Evolutionary conservation across 2,888 invertebrate species (phyloP).

Genomic region (Meandrusa payeni): DNA sequence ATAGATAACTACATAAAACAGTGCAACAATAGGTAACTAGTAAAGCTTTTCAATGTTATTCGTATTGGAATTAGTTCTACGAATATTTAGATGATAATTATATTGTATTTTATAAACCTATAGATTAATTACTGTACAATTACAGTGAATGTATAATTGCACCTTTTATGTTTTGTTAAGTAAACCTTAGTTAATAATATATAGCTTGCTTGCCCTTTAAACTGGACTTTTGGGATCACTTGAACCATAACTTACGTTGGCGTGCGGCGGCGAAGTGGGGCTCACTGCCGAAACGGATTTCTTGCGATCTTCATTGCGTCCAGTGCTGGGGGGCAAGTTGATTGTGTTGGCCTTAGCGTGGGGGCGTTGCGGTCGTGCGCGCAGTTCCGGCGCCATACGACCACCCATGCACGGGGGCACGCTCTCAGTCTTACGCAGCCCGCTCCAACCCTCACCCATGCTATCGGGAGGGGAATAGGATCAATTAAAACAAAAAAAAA

Average conservation of each 20-base stretch:
- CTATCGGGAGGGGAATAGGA: constrained; percentile 61
- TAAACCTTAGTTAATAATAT: no score
- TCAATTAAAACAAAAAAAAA: constrained; percentile 45
- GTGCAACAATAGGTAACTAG: no score
- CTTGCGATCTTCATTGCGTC: constrained; percentile 54
- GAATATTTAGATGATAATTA: no score
- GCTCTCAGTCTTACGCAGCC: constrained; percentile 69
- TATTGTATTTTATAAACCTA: no score
- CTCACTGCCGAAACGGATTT: constrained; percentile 46
- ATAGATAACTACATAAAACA: no score
- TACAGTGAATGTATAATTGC: no score
- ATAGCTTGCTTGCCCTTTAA: no score
- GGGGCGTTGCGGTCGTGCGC: constrained; percentile 60
- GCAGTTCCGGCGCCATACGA: constrained; percentile 54
- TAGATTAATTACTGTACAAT: no score
- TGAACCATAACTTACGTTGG: constrained; percentile 56
- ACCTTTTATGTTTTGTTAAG: no score
- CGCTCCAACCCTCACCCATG: constrained; percentile 61
- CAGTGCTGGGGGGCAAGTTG: constrained; percentile 77
- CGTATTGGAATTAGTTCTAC: no score
- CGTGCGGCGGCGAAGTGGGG: constrained; percentile 66
- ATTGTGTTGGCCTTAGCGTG: constrained; percentile 81
- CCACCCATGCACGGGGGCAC: constrained; percentile 64
- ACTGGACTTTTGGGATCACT: not conserved
- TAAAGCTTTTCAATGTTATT: no score